Evolutionary conservation across 2,797 vertebrate species (phyloP).

Genomic region (Lagocephalus sceleratus): DNA sequence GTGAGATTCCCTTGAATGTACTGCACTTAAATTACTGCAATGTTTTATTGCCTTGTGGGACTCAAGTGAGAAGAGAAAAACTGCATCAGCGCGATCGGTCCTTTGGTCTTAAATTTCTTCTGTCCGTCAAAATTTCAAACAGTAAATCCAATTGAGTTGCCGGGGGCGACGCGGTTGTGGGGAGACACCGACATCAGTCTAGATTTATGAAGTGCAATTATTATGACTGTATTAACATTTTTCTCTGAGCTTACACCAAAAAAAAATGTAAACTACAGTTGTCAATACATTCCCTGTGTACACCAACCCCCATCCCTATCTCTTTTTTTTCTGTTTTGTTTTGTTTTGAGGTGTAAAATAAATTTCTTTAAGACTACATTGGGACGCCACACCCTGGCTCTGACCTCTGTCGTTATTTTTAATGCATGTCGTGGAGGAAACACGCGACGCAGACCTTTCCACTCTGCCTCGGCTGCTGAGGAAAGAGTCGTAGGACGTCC

Average conservation of each 20-base stretch:
- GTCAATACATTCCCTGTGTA: slow-evolving; percentile 83
- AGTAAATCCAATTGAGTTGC: slow-evolving; percentile 79
- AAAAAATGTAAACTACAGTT: slow-evolving; percentile 79
- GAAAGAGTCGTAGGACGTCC: slow-evolving; percentile 31
- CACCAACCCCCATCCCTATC: slow-evolving; percentile 72
- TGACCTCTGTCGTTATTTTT: slow-evolving; percentile 72
- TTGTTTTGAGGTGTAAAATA: slow-evolving; percentile 83
- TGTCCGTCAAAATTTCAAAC: slow-evolving; percentile 77
- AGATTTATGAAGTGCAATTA: slow-evolving; percentile 85
- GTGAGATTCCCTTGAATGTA: slow-evolving; percentile 81
- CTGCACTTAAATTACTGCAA: slow-evolving; percentile 80
- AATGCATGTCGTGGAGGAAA: slow-evolving; percentile 21
- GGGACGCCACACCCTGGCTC: slow-evolving; percentile 66
- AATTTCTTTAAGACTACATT: slow-evolving; percentile 82
- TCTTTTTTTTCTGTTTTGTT: slow-evolving; percentile 43
- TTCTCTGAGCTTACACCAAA: slow-evolving; percentile 84
- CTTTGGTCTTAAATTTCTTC: slow-evolving; percentile 77
- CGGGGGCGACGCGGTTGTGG: slow-evolving; percentile 62
- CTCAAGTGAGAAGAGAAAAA: slow-evolving; percentile 70
- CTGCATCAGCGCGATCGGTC: slow-evolving; percentile 74
- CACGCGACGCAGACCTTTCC: slow-evolving; percentile 21
- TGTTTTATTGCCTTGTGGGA: slow-evolving; percentile 79
- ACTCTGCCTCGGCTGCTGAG: slow-evolving; percentile 8
- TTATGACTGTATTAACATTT: slow-evolving; percentile 83
- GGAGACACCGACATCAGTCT: slow-evolving; percentile 77